Evolutionary conservation across 1,140 invertebrate species (phyloP).

Genomic region (Drosophila neocordata): DNA sequence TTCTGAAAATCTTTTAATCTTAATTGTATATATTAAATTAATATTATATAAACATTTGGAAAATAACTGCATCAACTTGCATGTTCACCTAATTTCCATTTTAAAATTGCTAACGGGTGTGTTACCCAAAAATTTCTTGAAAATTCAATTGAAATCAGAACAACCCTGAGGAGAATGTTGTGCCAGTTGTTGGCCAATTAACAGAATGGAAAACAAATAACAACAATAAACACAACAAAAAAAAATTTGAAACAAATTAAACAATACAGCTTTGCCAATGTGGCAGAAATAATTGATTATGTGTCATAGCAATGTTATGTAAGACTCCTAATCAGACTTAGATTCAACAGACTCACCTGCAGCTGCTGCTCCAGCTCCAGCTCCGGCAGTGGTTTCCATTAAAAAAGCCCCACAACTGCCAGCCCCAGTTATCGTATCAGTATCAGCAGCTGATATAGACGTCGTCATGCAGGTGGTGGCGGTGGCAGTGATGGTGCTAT

Average conservation of each 20-base stretch:
- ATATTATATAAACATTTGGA: not conserved
- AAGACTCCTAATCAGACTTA: not conserved
- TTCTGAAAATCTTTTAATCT: not conserved
- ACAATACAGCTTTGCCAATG: conserved; percentile 5
- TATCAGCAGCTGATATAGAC: not conserved
- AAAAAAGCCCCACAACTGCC: conserved; percentile 61
- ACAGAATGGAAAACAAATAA: conserved; percentile 7
- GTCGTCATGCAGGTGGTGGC: conserved; percentile 1
- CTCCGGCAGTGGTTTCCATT: conserved; percentile 18
- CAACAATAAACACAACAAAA: not conserved
- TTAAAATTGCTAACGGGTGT: not conserved
- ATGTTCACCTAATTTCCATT: not conserved
- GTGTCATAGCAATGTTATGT: not conserved
- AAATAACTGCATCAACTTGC: not conserved
- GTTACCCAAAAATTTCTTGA: not conserved
- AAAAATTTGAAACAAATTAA: not conserved
- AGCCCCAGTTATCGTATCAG: conserved; percentile 5
- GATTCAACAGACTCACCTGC: conserved; percentile 47
- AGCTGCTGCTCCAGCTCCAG: conserved; percentile 30
- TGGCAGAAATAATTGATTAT: conserved; percentile 14
- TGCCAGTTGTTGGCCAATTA: conserved; percentile 9
- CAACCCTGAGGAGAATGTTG: conserved; percentile 1
- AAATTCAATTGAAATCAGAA: conserved; percentile 5
- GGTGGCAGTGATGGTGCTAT: not conserved
- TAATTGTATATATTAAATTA: not conserved